phyloP scores from a whole-genome alignment of 2,797 vertebrate species.

The Crocodylus rhombifer region DNA sequence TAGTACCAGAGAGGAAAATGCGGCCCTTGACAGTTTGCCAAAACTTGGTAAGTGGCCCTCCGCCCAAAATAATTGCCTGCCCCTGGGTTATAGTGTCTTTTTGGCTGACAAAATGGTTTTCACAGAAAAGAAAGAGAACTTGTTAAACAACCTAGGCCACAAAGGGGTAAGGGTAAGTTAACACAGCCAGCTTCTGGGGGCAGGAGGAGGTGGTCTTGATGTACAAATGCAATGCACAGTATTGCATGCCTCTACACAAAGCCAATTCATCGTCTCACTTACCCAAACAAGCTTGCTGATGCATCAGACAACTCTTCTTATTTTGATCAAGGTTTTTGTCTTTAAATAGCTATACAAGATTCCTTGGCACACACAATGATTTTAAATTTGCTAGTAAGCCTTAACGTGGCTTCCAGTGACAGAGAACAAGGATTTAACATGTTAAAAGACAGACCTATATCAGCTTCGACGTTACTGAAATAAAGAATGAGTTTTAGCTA shows the following conservation, averaged over 20 bases:
- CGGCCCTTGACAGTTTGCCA: too few relatives aligned
- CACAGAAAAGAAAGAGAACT: accelerated
- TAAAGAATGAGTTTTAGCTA: background rate
- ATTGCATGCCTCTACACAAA: background rate
- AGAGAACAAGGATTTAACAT: background rate
- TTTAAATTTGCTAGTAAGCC: conserved; percentile 36
- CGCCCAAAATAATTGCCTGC: too few relatives aligned
- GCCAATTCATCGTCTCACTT: background rate
- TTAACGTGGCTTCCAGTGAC: conserved; percentile 13
- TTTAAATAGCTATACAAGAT: background rate
- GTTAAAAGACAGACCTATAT: background rate
- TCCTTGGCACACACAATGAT: background rate
- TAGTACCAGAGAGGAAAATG: too few relatives aligned
- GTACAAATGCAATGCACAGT: background rate
- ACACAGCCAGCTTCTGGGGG: background rate
- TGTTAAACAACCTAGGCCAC: background rate
- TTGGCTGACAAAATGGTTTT: background rate
- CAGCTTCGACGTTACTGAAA: background rate
- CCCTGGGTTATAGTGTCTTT: background rate
- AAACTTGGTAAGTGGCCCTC: too few relatives aligned
- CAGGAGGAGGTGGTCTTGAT: background rate
- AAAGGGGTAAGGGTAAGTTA: background rate
- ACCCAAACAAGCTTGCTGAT: background rate
- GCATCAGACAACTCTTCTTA: accelerated
- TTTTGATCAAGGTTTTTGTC: background rate